phyloP scores from a whole-genome alignment of 1,140 invertebrate genomes.

The Aphidius ervi region DNA sequence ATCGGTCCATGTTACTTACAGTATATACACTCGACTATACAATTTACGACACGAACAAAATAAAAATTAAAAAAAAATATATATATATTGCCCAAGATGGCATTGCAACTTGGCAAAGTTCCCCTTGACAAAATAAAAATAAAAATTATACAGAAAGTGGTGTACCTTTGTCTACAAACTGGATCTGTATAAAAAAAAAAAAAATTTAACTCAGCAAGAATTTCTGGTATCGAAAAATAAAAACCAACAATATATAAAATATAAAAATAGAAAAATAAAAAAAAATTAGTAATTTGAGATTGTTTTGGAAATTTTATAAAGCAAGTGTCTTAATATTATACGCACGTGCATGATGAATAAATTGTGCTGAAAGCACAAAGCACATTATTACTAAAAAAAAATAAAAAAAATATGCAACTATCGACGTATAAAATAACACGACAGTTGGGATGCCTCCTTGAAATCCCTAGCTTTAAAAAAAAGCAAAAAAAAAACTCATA shows the following conservation, averaged over 20 bases:
- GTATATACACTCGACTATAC: background rate
- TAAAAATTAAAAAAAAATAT: background rate
- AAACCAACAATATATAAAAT: no score
- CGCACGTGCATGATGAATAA: slow-evolving; percentile 12
- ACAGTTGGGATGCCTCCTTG: slow-evolving; percentile 19
- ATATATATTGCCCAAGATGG: slow-evolving; percentile 18
- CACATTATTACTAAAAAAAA: no score
- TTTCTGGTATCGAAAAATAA: no score
- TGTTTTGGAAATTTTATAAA: slow-evolving; percentile 21
- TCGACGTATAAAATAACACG: slow-evolving; percentile 22
- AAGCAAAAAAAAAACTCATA: no score
- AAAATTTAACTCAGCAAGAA: no score
- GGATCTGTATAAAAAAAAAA: no score
- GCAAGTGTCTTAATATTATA: slow-evolving; percentile 6
- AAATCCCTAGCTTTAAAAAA: no score
- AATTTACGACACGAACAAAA: no score
- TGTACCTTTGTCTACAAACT: no score
- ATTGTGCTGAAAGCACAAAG: background rate
- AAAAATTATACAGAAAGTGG: slow-evolving; percentile 1
- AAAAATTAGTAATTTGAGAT: slow-evolving; percentile 17
- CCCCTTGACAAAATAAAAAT: background rate
- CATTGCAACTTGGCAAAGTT: slow-evolving; percentile 8
- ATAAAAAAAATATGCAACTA: background rate
- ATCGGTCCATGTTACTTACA: slow-evolving; percentile 14
- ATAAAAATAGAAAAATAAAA: background rate